Evolutionary conservation across 2,113 vertebrate species (phyloP).

Genomic region (Actinemys pallida): DNA sequence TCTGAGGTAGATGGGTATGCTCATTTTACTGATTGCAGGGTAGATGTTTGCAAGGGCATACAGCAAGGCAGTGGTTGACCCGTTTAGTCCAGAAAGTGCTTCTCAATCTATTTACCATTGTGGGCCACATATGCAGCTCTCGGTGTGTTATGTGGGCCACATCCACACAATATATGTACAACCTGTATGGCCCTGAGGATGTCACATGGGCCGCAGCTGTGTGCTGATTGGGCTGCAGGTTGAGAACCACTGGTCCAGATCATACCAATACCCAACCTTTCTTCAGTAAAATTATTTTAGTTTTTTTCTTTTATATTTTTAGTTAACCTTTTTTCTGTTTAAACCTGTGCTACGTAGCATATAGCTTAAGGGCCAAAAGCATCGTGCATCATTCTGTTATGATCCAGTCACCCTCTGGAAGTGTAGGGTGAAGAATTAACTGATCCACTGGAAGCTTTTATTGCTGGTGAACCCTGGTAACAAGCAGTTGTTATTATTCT

Average conservation of each 20-base stretch:
- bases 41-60: too few relatives aligned
- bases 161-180: too few relatives aligned
- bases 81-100: background rate
- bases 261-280: background rate
- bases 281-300: background rate
- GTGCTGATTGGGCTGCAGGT: too few relatives aligned
- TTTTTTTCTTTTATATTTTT: background rate
- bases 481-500: background rate
- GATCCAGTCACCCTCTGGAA: background rate
- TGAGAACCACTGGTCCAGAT: background rate
- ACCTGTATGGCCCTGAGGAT: too few relatives aligned
- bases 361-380: background rate
- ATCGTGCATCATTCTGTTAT: background rate
- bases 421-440: background rate
- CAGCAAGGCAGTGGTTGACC: too few relatives aligned
- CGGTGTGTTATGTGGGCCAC: too few relatives aligned
- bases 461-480: background rate
- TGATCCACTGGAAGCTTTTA: background rate
- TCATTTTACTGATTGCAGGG: too few relatives aligned
- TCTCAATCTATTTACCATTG: too few relatives aligned
- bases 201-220: too few relatives aligned
- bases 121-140: too few relatives aligned
- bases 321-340: background rate
- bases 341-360: background rate
- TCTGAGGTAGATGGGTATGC: background rate